A percentile compares a stretch with the other conserved stretches of the same genome.
Conservation (phyloP, 1,140 invertebrate species). For the Phenacoccus solenopsis region DNA sequence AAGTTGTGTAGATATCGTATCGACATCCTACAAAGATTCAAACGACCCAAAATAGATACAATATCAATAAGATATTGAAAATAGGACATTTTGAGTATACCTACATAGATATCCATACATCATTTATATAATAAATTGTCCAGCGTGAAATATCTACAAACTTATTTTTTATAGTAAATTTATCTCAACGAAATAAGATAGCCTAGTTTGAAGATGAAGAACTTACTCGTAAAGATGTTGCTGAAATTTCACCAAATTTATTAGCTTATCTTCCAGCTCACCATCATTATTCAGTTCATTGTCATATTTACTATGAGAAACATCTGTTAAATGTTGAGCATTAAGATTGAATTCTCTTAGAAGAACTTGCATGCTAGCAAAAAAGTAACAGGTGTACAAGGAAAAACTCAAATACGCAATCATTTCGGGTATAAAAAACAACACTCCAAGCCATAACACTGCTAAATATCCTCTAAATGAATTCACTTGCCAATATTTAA, state of each 20-base stretch:
- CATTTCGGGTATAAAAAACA: background rate
- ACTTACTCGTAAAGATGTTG: background rate
- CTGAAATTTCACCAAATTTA: background rate
- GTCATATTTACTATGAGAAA: background rate
- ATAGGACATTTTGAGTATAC: too few species aligned
- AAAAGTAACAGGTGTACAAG: background rate
- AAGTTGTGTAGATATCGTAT: too few species aligned
- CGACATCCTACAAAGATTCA: too few species aligned
- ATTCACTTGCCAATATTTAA: background rate
- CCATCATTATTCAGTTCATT: too few species aligned
- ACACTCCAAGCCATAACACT: background rate
- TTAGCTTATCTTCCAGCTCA: background rate
- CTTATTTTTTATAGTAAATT: too few species aligned
- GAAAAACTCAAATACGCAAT: background rate
- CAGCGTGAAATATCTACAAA: too few species aligned
- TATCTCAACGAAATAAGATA: too few species aligned
- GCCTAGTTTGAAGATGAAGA: too few species aligned
- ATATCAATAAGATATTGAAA: too few species aligned
- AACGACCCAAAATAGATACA: too few species aligned
- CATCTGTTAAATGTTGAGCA: background rate
- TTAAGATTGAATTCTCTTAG: background rate
- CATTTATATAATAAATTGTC: too few species aligned
- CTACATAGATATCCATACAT: too few species aligned
- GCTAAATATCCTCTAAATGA: background rate
- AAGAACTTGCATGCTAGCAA: background rate